Evolutionary conservation across 2,888 invertebrate species (phyloP).

Genomic region (Xylophagus ater): DNA sequence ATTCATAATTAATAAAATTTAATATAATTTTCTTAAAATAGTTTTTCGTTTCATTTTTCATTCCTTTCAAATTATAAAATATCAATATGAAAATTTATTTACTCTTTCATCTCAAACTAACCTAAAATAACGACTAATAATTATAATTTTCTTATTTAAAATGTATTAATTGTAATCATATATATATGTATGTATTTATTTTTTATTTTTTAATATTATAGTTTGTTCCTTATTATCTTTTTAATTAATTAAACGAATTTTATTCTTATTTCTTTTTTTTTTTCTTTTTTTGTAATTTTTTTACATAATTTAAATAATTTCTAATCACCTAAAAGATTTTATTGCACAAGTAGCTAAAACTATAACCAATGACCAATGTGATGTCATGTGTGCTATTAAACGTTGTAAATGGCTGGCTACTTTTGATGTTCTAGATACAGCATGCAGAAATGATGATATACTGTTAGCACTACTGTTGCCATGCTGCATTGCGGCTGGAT

Average conservation of each 20-base stretch:
- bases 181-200: not conserved
- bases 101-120: no score
- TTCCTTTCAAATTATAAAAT: no score
- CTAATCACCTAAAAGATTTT: slow-evolving; percentile 17
- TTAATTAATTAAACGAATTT: slow-evolving; percentile 8
- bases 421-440: slow-evolving; percentile 16
- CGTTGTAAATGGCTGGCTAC: slow-evolving; percentile 15
- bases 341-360: slow-evolving; percentile 10
- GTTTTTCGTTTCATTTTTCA: no score
- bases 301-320: slow-evolving; percentile 10
- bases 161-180: not conserved
- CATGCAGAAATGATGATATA: slow-evolving; percentile 24
- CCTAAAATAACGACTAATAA: not conserved
- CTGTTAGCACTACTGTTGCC: slow-evolving; percentile 38
- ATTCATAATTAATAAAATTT: no score
- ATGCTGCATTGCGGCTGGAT: slow-evolving; percentile 54
- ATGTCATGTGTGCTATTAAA: slow-evolving; percentile 14
- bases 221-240: no score
- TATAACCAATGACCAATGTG: slow-evolving; percentile 14
- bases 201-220: slow-evolving; percentile 4
- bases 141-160: not conserved
- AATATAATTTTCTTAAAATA: no score
- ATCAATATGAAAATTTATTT: no score
- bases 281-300: no score
- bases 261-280: no score